Percentiles rank a stretch among this genome's conserved stretches.
Conservation (phyloP, 2,888 invertebrate species). For the Nomada ruficornis region DNA sequence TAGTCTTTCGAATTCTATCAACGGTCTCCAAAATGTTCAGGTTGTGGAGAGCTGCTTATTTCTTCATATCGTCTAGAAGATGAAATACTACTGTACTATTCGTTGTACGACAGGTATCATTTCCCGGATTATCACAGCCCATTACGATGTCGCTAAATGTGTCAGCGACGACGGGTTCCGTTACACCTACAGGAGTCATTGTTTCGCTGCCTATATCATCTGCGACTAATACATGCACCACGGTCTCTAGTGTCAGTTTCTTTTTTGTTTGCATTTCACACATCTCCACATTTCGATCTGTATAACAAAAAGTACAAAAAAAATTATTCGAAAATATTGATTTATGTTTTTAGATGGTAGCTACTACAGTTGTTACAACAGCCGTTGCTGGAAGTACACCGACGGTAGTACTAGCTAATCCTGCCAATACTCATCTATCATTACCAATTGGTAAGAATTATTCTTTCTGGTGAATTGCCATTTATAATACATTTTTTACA, state of each 20-base stretch:
- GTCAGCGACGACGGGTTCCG: conserved; percentile 87
- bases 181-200: conserved; percentile 86
- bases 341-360: conserved; percentile 80
- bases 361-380: conserved; percentile 82
- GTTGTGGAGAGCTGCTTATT: conserved; percentile 77
- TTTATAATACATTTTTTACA: background rate
- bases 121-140: conserved; percentile 94
- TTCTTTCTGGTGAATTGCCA: background rate
- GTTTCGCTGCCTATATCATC: conserved; percentile 88
- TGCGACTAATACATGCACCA: conserved; percentile 83
- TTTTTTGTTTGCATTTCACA: conserved; percentile 51
- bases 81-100: conserved; percentile 58
- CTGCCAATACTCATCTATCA: conserved; percentile 84
- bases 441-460: conserved; percentile 81
- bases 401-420: conserved; percentile 84
- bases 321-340: conserved; percentile 2
- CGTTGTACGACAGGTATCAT: conserved; percentile 87
- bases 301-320: background rate
- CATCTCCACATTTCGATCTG: conserved; percentile 21
- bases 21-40: conserved; percentile 92
- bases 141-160: conserved; percentile 92
- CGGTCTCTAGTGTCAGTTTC: conserved; percentile 82
- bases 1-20: conserved; percentile 87
- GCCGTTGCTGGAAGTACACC: conserved; percentile 81
- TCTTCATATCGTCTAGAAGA: conserved; percentile 37